Evolutionary conservation across 1,140 invertebrate genomes (phyloP).

Genomic region (Colletes latitarsis): DNA sequence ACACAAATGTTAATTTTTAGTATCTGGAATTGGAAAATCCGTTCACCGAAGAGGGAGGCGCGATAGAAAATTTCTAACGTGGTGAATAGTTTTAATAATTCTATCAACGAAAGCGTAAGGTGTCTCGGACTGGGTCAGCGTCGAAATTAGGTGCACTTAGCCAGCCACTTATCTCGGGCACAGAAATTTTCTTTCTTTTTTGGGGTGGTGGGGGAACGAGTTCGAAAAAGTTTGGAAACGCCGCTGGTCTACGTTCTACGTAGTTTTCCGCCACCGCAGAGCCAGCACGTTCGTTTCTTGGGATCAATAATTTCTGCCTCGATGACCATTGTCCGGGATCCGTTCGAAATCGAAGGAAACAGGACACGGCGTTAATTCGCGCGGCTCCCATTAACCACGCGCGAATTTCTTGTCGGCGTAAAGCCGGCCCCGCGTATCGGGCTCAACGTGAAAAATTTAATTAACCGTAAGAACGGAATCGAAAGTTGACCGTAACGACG

Average conservation of each 20-base stretch:
- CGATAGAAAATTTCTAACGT: too few relatives aligned
- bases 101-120: too few relatives aligned
- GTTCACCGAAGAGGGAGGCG: too few relatives aligned
- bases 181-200: too few relatives aligned
- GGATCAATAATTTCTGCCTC: background rate
- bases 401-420: background rate
- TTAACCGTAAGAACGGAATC: constrained; percentile 46
- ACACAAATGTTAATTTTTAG: too few relatives aligned
- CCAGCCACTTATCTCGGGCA: too few relatives aligned
- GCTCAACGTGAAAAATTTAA: constrained; percentile 42
- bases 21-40: too few relatives aligned
- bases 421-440: background rate
- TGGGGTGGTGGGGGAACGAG: too few relatives aligned
- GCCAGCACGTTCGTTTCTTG: background rate
- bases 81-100: too few relatives aligned
- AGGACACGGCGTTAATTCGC: background rate
- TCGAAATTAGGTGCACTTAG: background rate
- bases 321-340: too few relatives aligned
- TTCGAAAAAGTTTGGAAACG: background rate
- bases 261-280: background rate
- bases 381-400: background rate
- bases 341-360: too few relatives aligned
- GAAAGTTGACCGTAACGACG: constrained; percentile 37
- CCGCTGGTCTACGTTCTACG: background rate
- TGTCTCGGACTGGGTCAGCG: too few relatives aligned